Percentiles rank a stretch among this genome's conserved stretches.
phyloP scores from a whole-genome alignment of 2,113 vertebrate species.

The Rhinichthys klamathensis region DNA sequence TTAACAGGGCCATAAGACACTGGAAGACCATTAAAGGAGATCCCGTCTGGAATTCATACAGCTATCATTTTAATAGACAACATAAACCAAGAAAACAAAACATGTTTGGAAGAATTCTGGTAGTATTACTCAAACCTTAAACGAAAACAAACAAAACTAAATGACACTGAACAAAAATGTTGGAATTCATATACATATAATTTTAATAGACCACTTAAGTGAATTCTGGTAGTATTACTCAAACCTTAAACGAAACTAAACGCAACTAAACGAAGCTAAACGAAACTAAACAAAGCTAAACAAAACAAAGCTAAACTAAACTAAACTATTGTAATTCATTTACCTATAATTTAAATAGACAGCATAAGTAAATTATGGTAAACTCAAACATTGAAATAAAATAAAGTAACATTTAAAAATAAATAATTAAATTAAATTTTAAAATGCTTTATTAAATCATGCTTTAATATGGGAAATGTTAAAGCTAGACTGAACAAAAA shows the following conservation, averaged over 20 bases:
- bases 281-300: neutral
- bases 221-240: neutral
- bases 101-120: neutral
- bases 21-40: neutral
- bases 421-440: neutral
- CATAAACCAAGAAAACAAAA: neutral
- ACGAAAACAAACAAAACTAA: neutral
- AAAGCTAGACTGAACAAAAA: neutral
- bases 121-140: neutral
- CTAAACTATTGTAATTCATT: neutral
- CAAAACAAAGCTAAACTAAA: neutral
- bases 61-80: neutral
- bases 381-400: no score
- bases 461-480: neutral
- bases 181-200: neutral
- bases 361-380: neutral
- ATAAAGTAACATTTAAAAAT: no score
- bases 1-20: neutral
- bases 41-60: neutral
- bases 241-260: neutral
- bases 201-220: neutral
- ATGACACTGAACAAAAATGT: no score
- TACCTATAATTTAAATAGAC: neutral
- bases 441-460: neutral
- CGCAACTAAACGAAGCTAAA: neutral